Conservation (phyloP, 2,888 invertebrate species). For the Polylopha cassiicola region DNA sequence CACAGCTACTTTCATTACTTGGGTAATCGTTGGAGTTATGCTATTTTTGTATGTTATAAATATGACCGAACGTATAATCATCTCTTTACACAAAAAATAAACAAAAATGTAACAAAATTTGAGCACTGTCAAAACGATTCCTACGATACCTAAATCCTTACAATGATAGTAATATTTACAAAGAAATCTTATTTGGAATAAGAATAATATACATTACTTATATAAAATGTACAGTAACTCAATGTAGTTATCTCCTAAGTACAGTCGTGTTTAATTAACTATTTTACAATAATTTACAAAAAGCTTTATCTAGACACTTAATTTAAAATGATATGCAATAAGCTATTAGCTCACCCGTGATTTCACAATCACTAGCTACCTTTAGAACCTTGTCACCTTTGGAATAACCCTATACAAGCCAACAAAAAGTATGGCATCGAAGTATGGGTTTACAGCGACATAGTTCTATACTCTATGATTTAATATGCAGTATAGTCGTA, state of each 20-base stretch:
- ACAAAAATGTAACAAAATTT: conserved; percentile 17
- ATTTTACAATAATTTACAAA: conserved; percentile 75
- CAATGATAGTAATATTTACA: conserved; percentile 55
- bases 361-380: conserved; percentile 32
- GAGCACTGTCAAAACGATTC: conserved; percentile 40
- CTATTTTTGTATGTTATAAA: conserved; percentile 10
- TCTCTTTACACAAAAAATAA: conserved; percentile 13
- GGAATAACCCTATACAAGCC: conserved; percentile 4
- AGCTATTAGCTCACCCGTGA: conserved; percentile 52
- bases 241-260: conserved; percentile 52
- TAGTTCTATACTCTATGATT: conserved; percentile 9
- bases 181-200: conserved; percentile 60
- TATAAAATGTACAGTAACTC: conserved; percentile 44
- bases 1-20: no score
- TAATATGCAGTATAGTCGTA: conserved; percentile 11
- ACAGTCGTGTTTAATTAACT: conserved; percentile 64
- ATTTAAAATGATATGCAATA: conserved; percentile 73
- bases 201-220: conserved; percentile 59
- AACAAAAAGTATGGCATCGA: conserved; percentile 2
- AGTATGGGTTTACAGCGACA: conserved; percentile 7
- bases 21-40: no score
- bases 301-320: conserved; percentile 50
- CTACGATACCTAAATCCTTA: conserved; percentile 29
- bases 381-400: conserved; percentile 20
- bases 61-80: conserved; percentile 1